Evolutionary conservation across 2,113 vertebrate genomes (phyloP).

Genomic region (Tetrao urogallus): DNA sequence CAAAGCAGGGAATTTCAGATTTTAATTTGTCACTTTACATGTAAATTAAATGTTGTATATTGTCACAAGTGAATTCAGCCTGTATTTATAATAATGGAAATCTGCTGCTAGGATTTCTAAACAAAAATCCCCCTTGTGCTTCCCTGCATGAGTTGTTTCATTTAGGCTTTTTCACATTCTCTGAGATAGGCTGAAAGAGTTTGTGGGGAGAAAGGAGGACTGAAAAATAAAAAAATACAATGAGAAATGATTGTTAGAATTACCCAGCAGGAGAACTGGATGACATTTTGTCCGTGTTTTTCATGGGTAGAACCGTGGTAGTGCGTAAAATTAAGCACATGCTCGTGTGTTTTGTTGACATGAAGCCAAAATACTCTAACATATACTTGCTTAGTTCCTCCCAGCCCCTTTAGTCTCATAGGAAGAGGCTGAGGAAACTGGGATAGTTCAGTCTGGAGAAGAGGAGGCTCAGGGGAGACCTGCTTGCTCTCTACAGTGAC

Average conservation of each 20-base stretch:
- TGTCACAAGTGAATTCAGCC: slow-evolving; percentile 45
- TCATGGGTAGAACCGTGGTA: background rate
- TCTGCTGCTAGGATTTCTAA: slow-evolving; percentile 44
- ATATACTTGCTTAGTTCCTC: background rate
- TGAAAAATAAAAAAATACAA: background rate
- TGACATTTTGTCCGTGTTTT: background rate
- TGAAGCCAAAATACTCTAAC: slow-evolving; percentile 3
- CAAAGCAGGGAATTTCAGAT: background rate
- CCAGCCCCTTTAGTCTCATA: background rate
- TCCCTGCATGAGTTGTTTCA: slow-evolving; percentile 32
- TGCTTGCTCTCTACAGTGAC: too few relatives aligned
- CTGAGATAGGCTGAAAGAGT: background rate
- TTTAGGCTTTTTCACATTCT: slow-evolving; percentile 7
- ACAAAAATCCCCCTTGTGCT: slow-evolving; percentile 9
- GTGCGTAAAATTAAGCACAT: background rate
- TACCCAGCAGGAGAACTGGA: slow-evolving; percentile 21
- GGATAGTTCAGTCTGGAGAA: too few relatives aligned
- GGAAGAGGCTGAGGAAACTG: too few relatives aligned
- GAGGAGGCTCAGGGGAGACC: too few relatives aligned
- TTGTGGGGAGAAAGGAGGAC: background rate
- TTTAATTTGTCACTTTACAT: slow-evolving; percentile 57
- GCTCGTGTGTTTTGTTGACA: background rate
- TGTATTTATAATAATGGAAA: slow-evolving; percentile 35
- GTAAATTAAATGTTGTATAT: slow-evolving; percentile 42
- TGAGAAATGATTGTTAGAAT: background rate